These are phyloP conservation scores for Trichacis sp. DNA, from an alignment of 2,888 invertebrate genomes.

Conservation along the genomic window DNA sequence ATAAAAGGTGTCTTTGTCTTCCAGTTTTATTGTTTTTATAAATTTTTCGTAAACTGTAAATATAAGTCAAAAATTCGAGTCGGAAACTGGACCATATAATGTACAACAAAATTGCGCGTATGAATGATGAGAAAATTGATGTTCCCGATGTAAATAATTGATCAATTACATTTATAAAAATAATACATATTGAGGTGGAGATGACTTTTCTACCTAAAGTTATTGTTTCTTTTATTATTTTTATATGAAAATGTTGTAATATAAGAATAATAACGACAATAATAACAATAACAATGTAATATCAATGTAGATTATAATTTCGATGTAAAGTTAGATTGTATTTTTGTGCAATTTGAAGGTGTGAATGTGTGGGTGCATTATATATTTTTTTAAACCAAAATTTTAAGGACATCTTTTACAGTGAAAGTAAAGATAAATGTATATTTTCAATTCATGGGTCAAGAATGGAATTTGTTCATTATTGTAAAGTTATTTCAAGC, in stretches of 20 bases:
- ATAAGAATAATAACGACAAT: background rate
- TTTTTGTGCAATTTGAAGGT: background rate
- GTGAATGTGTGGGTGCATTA: background rate
- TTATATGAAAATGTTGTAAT: background rate
- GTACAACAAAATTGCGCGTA: too few species aligned
- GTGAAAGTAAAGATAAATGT: too few species aligned
- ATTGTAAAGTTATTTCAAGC: slow-evolving; percentile 35
- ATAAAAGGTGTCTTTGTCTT: slow-evolving; percentile 31
- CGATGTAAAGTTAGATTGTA: background rate
- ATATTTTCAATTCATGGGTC: too few species aligned
- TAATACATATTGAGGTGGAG: slow-evolving; percentile 60
- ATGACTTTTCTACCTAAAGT: slow-evolving; percentile 23
- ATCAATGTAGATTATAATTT: background rate
- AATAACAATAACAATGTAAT: background rate
- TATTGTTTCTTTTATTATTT: slow-evolving; percentile 1
- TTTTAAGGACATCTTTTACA: too few species aligned
- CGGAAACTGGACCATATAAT: too few species aligned
- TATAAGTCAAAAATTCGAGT: background rate
- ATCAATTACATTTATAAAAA: slow-evolving; percentile 53
- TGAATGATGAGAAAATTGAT: slow-evolving; percentile 24
- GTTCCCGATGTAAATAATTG: slow-evolving; percentile 65
- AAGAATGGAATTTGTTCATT: too few species aligned
- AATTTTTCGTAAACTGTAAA: background rate
- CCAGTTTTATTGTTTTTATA: slow-evolving; percentile 14
- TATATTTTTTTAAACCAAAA: too few species aligned